Conservation (phyloP, 2,113 vertebrate genomes). For the Piliocolobus tephrosceles region DNA sequence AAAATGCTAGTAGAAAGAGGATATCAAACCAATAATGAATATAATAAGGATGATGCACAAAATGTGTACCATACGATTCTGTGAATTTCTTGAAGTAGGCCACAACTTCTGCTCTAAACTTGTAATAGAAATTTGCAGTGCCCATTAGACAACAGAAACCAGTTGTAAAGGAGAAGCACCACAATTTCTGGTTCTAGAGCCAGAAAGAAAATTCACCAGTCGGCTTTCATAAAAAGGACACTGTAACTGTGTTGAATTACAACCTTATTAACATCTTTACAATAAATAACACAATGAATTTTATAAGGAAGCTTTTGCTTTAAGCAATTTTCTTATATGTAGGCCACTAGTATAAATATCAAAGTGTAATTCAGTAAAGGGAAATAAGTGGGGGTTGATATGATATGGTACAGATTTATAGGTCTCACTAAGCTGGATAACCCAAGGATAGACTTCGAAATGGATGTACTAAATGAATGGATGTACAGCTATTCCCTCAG, state of each 20-base stretch:
- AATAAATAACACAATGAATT: background rate
- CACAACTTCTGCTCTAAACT: background rate
- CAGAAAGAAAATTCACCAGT: background rate
- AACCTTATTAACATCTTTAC: background rate
- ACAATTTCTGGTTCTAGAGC: background rate
- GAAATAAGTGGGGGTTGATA: background rate
- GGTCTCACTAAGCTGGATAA: conserved; percentile 1
- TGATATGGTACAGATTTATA: background rate
- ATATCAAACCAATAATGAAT: background rate
- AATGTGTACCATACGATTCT: background rate
- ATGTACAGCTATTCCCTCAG: background rate
- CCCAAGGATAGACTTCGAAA: background rate
- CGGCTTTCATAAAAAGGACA: background rate
- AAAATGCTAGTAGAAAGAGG: background rate
- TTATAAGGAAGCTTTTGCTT: background rate
- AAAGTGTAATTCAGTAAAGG: conserved; percentile 12
- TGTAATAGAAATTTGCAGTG: background rate
- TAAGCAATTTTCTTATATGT: background rate
- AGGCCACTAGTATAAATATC: background rate
- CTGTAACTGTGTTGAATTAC: background rate
- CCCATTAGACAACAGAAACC: background rate
- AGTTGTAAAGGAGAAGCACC: background rate
- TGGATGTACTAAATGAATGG: background rate
- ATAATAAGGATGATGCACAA: background rate
- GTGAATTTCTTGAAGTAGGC: background rate